Evolutionary conservation across 2,113 vertebrate species (phyloP).

Genomic region (Xiphophorus hellerii): DNA sequence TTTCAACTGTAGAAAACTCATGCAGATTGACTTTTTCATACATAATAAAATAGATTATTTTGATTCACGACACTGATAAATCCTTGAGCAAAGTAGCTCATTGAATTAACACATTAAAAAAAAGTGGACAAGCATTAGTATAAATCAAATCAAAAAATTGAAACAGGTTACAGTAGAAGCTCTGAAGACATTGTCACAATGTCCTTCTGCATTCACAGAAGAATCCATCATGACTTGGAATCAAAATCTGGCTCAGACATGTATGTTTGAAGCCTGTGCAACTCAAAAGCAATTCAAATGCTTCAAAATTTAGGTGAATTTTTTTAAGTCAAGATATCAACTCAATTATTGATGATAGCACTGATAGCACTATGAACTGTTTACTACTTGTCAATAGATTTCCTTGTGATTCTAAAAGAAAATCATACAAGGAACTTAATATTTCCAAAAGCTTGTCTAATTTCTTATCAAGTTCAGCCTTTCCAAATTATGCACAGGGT

Average conservation of each 20-base stretch:
- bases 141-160: neutral
- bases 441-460: constrained; percentile 1
- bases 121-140: neutral
- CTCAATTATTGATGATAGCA: neutral
- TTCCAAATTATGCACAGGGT: constrained; percentile 19
- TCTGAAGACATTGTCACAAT: neutral
- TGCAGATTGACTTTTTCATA: neutral
- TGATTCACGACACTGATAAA: neutral
- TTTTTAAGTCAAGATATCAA: neutral
- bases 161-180: neutral
- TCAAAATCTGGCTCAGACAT: too few species aligned
- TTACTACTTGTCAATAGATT: too few species aligned
- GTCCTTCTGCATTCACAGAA: neutral
- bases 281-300: neutral
- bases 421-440: neutral
- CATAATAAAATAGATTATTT: neutral
- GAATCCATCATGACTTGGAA: neutral
- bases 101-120: too few species aligned
- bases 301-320: neutral
- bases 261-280: neutral
- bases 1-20: neutral
- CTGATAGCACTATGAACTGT: too few species aligned
- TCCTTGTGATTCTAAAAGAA: neutral
- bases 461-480: constrained; percentile 24
- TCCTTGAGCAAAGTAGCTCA: neutral